phyloP scores from a whole-genome alignment of 2,113 vertebrate species.

The Anolis carolinensis region DNA sequence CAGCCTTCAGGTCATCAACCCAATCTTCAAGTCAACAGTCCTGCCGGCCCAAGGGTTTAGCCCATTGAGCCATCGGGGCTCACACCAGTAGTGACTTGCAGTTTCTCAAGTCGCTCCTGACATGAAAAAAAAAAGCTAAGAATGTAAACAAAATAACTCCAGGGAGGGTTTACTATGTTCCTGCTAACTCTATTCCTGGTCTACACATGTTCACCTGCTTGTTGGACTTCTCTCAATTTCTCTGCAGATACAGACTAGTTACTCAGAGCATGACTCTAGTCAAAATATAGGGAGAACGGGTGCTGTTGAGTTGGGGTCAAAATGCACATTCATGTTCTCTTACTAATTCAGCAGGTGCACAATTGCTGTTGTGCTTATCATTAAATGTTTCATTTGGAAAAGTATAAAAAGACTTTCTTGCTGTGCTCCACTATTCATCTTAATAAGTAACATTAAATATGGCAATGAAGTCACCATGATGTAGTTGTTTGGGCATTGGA shows the following conservation, averaged over 20 bases:
- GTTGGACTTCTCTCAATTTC: neutral
- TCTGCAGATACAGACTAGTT: neutral
- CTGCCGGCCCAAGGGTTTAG: no score
- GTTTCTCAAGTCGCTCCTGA: no score
- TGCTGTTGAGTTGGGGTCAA: neutral
- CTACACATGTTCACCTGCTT: neutral
- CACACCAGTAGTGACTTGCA: no score
- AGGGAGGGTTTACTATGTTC: neutral
- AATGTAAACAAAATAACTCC: neutral
- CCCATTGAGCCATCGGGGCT: no score
- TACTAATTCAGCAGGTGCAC: neutral
- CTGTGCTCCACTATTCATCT: no score
- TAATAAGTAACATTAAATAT: neutral
- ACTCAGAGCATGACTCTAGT: neutral
- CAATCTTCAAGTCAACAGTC: no score
- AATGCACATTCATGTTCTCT: neutral
- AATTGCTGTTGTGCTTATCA: neutral
- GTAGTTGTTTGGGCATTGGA: no score
- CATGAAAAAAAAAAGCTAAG: no score
- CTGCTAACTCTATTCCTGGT: neutral
- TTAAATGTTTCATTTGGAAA: neutral
- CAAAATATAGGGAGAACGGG: neutral
- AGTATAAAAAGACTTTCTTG: neutral
- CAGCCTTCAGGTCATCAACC: no score
- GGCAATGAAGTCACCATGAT: no score